Evolutionary conservation across 2,797 vertebrate species (phyloP), one percentile per base, ranked within the genome.

Genomic region (Pygocentrus nattereri): DNA sequence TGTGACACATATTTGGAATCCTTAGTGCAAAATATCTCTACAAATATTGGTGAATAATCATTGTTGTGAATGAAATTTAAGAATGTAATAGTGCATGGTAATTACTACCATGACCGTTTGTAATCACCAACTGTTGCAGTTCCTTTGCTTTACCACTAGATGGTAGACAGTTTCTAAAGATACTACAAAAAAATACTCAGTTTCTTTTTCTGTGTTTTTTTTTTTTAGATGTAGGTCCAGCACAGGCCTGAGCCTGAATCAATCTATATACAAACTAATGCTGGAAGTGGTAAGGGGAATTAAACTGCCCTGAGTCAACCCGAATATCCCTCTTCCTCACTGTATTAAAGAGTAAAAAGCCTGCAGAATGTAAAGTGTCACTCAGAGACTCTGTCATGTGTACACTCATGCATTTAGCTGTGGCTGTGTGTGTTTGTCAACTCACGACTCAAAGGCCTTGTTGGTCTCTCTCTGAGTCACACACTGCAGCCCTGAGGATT

Each of bases 391-490:
- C 68, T 38, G 54, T 27, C 11, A 34, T 34, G 62, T 65, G 30
- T 21, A 34, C 30, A 65, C 34, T 18, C 5, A 18, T n/a, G 7
- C n/a, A 58, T 3, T 70, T 61, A 19, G 56, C 3, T 18, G 47
- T 64, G 72, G 34, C 16, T 38, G 25, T 31, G 61, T 71, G 49
- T 69, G 74, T 83, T 81, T 80, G 77, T 74, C 68, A 15, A 77
- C 68, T 74, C 74, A 52, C 38, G n/a, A 84, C 34, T 67, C 64
- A 67, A 68, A 78, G 65, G 75, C 49, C 81, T 89, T 78, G 74
- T 87, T 76, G 87, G 77, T 85, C 79, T 83, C 79, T 83, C 88
- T 90, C 86, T 92, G 91, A 92, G 84, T 91, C 90, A 90, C 78
- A 86, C 87, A 62, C 83, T 81, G 85, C 87, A 87, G 68, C 86